Conservation (phyloP, 2,888 invertebrate genomes). For the Aquatica leii region DNA sequence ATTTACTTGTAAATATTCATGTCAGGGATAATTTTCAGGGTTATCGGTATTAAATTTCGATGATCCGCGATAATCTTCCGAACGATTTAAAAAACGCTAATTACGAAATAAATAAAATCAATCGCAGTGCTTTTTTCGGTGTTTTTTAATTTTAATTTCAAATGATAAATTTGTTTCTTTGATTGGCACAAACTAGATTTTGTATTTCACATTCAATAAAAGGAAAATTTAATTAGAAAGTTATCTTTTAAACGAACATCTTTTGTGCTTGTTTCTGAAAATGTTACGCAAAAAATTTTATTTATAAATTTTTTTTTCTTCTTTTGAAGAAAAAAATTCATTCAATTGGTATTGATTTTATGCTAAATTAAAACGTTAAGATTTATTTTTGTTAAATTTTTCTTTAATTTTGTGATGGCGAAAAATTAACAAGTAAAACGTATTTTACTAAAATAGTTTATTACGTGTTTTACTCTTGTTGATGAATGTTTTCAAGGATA, state of each 20-base stretch:
- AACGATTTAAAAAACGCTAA: background rate
- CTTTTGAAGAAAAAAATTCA: no score
- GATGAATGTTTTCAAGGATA: no score
- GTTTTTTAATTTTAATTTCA: background rate
- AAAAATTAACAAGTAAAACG: no score
- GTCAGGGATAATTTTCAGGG: background rate
- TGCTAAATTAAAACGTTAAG: no score
- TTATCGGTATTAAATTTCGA: background rate
- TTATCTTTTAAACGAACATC: background rate
- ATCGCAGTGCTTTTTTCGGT: background rate
- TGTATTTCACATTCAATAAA: conserved; percentile 1
- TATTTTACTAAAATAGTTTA: no score
- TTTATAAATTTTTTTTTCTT: no score
- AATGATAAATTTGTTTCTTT: background rate
- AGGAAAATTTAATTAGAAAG: conserved; percentile 12
- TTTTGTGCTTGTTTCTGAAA: background rate
- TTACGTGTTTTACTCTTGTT: no score
- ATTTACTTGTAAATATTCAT: background rate
- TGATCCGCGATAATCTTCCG: background rate
- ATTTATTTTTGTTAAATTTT: no score
- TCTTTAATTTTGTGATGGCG: no score
- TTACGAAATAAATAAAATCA: background rate
- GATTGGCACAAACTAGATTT: conserved; percentile 9
- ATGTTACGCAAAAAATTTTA: background rate
- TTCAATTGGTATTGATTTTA: no score